Percentiles rank a stretch among this genome's conserved stretches.
phyloP scores from a whole-genome alignment of 2,797 vertebrate genomes.

The Lindbergichthys nudifrons region DNA sequence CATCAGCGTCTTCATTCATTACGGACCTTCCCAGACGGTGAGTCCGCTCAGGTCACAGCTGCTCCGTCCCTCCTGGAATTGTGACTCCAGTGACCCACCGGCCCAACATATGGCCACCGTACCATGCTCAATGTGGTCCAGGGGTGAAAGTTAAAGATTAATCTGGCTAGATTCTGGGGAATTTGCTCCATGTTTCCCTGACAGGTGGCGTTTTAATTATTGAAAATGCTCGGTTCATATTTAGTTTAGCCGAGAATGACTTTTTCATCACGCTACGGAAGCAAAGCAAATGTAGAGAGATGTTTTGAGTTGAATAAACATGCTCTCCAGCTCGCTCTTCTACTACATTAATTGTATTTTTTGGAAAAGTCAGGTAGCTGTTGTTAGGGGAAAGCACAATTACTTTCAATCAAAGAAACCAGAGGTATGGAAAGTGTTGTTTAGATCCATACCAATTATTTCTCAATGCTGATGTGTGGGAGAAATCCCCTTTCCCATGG shows the following conservation, averaged over 20 bases:
- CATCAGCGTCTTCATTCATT: conserved; percentile 78
- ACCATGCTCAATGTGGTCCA: conserved; percentile 53
- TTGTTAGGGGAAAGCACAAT: conserved; percentile 8
- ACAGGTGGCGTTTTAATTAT: conserved; percentile 81
- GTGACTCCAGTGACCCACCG: conserved; percentile 59
- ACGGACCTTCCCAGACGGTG: conserved; percentile 46
- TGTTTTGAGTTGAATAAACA: conserved; percentile 45
- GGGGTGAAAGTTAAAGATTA: conserved; percentile 70
- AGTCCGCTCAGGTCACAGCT: conserved; percentile 78
- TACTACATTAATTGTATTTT: conserved; percentile 36
- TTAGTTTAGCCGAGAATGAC: conserved; percentile 58
- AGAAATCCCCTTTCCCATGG: conserved; percentile 58
- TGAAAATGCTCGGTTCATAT: conserved; percentile 67
- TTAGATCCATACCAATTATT: conserved; percentile 66
- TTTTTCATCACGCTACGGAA: conserved; percentile 56
- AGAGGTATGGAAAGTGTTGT: conserved; percentile 40
- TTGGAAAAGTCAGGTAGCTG: conserved; percentile 30
- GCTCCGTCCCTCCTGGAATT: conserved; percentile 68
- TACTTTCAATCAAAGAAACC: conserved; percentile 48
- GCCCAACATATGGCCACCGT: conserved; percentile 69
- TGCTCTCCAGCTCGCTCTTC: conserved; percentile 8
- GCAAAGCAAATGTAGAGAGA: conserved; percentile 30
- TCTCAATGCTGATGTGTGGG: conserved; percentile 28
- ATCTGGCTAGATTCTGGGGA: conserved; percentile 58
- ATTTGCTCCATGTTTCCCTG: conserved; percentile 63